Evolutionary conservation across 2,113 vertebrate species (phyloP), one percentile per base, ranked within the genome.

Genomic region (Dendrocopos noguchii): DNA sequence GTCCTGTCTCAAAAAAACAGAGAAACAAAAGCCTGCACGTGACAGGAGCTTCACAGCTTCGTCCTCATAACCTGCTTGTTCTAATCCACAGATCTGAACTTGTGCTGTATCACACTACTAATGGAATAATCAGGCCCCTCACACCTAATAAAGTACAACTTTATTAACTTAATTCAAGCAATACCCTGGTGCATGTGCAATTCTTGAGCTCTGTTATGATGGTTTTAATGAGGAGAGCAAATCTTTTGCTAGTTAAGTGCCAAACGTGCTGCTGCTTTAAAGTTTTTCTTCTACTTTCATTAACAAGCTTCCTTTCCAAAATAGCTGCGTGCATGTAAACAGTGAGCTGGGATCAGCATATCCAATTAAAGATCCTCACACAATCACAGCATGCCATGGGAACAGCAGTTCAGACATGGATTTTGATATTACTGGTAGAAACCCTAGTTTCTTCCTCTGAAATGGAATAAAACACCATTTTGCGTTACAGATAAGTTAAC

Each of bases 221-320:
- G 87, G 83, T 42, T 88, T 91, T 85, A 95, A 88, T 80, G 57
- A 94, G 87, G 87, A 95, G 90, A 79, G 91, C 91, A 91, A 91
- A 95, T 92, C 52, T 95, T 95, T 94, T 85, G 44, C 87, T 94
- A 88, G 76, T 94, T 94, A 96, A 94, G 70, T 86, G 65, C 76
- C 44, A 92, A 91, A 90, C 9, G 2, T 86, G 73, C 68, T 68
- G 85, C 75, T 78, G 92, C 67, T 76, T 93, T 75, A 9, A 78
- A 91, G 80, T 68, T 95, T 93, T 92, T 59, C 76, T 72, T 87
- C 68, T 80, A 7, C 27, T 78, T 92, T 78, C 82, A 85, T 91
- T 93, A 94, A 64, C 46, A 82, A 94, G 68, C 44, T 93, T 44
- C 47, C 53, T 80, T 89, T 87, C 76, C 84, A 92, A 65, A 93